Evolutionary conservation across 2,888 invertebrate genomes (phyloP).

Genomic region (Callyntrura sp.): DNA sequence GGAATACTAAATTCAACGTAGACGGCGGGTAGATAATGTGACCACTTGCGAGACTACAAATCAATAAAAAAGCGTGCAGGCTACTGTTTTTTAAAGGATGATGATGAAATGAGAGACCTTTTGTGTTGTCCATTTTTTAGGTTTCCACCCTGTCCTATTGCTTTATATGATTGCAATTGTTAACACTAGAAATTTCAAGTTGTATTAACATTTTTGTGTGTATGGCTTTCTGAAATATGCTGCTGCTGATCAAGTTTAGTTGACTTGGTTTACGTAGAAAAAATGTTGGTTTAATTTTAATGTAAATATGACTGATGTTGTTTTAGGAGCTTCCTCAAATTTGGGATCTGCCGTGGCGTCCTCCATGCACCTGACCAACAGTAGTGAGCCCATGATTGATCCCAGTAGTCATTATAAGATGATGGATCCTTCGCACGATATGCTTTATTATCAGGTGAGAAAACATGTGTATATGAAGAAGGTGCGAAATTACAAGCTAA

Average conservation of each 20-base stretch:
- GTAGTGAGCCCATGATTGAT: constrained; percentile 89
- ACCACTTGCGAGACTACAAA: no score
- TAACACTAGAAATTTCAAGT: no score
- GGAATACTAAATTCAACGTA: no score
- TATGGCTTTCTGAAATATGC: no score
- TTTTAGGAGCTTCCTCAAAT: constrained; percentile 87
- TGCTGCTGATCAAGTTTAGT: no score
- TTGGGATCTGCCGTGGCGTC: constrained; percentile 91
- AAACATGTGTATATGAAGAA: no score
- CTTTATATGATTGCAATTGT: background rate
- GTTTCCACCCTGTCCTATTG: background rate
- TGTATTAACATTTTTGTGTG: background rate
- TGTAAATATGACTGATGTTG: background rate
- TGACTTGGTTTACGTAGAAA: background rate
- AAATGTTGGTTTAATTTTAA: background rate
- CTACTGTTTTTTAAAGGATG: background rate
- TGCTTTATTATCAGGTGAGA: constrained; percentile 93
- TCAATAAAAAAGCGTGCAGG: background rate
- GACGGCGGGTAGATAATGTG: no score
- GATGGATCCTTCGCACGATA: constrained; percentile 89
- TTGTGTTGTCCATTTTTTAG: background rate
- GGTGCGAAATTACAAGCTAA: no score
- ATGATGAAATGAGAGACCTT: background rate
- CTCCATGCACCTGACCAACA: constrained; percentile 92
- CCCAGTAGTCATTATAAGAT: constrained; percentile 89